Evolutionary conservation across 2,888 invertebrate species (phyloP), one percentile per base, ranked within the genome.

Genomic region (Ormyrus thymus): DNA sequence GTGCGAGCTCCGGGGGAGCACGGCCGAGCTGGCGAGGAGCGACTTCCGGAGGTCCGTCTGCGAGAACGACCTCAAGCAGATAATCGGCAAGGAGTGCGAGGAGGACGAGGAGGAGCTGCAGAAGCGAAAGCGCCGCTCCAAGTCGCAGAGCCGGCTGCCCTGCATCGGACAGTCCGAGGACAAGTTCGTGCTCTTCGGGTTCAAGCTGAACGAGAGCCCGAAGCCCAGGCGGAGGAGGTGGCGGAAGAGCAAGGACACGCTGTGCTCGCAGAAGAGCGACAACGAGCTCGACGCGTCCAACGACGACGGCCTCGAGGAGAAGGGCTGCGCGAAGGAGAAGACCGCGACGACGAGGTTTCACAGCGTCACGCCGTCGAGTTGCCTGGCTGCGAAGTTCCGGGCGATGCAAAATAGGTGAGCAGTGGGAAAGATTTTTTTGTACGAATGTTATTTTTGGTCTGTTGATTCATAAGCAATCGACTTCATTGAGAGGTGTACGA

Each of bases 361-460:
- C 74, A 89, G 85, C 66, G 82, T 89, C 4, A 89, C 86, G 0
- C 85, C 88, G 4, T 89, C 89, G 6, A 89, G 89, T 46, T 94
- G 94, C 89, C 90, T 95, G 74, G 93, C 94, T 0, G 93, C 94
- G 3, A 94, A 94, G 90, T 90, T 95, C 81, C 92, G 93, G 82
- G 94, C 94, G 53, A 95, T 95, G 93, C 94, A 95, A 45, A 94
- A 95, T 86, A 92, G 93, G 81, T 78, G 9, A 5, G n/a, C n/a
- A n/a, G n/a, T n/a, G n/a, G n/a, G n/a, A n/a, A n/a, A n/a, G n/a
- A n/a, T n/a, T n/a, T n/a, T n/a, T n/a, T n/a, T n/a, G n/a, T n/a
- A n/a, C n/a, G n/a, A n/a, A n/a, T n/a, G n/a, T n/a, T n/a, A n/a
- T 29, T 29, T 29, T 29, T 29, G 4, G 4, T 29, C 29, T 29